Base-by-base conservation (phyloP, 2,113 vertebrate genomes). In the Dromas ardeola region DNA sequence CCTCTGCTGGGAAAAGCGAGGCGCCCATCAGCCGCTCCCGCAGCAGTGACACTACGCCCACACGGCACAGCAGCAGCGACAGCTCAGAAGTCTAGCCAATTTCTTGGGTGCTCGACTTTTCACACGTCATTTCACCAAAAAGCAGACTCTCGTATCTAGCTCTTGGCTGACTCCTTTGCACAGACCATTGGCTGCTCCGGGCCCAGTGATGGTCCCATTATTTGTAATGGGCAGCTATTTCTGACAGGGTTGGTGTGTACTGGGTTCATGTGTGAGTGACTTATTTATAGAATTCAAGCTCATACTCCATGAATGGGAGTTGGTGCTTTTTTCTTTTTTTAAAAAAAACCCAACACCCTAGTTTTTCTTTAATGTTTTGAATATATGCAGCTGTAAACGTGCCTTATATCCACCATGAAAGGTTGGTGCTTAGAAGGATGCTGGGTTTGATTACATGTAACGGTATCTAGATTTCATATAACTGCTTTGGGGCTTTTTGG, bases 81-180 rank as follows among this genome's bases (percentile, higher is more conserved):
- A 98, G 97, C 93, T 98, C 98, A 4, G 98, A 99, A 93, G 98
- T 98, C 82, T 98, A 98, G 55, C 29, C 17, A 12, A 13, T 47
- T n/a, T 30, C 43, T 27, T 6, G 40, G 22, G 21, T 26, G 74
- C 72, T 36, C 25, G 15, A 47, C 66, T 80, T 91, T 16, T 42
- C 56, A 61, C 20, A 7, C 5, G 34, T 10, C 2, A 36, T 43
- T 50, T 74, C 40, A 71, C 69, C 52, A n/a, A 69, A 56, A 67
- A 55, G 17, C 55, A 45, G 47, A 26, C 14, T 29, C 34, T n/a
- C 21, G 4, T 7, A 8, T 22, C 11, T 18, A 32, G 67, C 27
- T 61, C 58, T 30, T n/a, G 50, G 50, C 67, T 17, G n/a, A 27
- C 10, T 26, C 29, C 18, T 47, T 38, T 18, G 23, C 45, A 30